These are phyloP conservation scores for Fundulus diaphanus DNA, from an alignment of 2,797 vertebrate species.

Conservation along the genomic window DNA sequence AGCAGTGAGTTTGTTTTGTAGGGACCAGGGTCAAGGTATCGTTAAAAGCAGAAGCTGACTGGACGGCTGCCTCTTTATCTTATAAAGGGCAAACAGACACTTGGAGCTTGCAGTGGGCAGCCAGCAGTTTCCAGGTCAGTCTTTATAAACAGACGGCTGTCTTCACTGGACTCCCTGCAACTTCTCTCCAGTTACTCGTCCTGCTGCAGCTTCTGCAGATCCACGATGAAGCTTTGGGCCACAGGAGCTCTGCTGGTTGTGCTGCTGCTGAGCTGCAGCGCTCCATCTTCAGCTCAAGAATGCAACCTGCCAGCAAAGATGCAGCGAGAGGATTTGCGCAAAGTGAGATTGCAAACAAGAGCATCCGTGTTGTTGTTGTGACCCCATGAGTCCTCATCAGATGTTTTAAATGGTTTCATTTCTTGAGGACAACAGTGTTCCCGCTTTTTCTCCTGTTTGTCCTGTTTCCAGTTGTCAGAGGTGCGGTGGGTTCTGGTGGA, in stretches of 20 bases:
- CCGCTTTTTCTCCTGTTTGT: neutral
- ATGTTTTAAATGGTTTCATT: neutral
- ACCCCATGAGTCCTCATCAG: neutral
- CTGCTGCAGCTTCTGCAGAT: neutral
- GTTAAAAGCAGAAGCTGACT: neutral
- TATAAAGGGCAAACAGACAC: conserved; percentile 9
- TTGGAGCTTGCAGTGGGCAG: neutral
- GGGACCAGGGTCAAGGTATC: too few relatives aligned
- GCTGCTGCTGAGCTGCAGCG: conserved; percentile 13
- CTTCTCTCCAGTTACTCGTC: neutral
- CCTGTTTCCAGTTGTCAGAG: conserved; percentile 11
- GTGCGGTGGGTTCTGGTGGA: conserved; percentile 31
- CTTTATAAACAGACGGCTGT: conserved; percentile 1
- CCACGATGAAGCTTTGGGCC: conserved; percentile 13
- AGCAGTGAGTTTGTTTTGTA: neutral
- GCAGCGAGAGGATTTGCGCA: neutral
- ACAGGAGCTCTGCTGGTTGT: conserved; percentile 10
- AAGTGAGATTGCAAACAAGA: conserved; percentile 8
- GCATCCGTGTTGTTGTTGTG: neutral
- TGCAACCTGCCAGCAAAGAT: conserved; percentile 12
- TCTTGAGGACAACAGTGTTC: neutral
- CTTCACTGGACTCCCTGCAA: too few relatives aligned
- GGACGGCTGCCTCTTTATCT: conserved; percentile 2
- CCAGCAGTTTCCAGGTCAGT: neutral
- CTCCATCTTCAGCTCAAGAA: neutral